phyloP scores from a whole-genome alignment of 2,888 invertebrate genomes.

The Micoletzkya japonica region DNA sequence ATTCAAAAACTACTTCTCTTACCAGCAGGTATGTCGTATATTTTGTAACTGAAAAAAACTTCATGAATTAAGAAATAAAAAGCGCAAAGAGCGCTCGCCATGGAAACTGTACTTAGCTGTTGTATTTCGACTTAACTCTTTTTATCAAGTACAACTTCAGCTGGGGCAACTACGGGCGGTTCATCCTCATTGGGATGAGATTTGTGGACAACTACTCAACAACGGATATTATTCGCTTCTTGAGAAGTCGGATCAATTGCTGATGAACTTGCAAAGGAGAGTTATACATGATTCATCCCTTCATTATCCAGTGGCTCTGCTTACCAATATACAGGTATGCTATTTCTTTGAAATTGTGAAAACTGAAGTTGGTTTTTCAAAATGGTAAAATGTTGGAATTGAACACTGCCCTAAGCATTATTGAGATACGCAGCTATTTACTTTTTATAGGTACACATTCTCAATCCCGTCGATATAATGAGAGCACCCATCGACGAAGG shows the following conservation, averaged over 20 bases:
- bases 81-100: no score
- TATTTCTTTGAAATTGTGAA: neutral
- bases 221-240: conserved; percentile 55
- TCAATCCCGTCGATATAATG: conserved; percentile 61
- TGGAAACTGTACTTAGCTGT: no score
- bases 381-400: no score
- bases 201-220: conserved; percentile 59
- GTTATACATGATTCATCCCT: conserved; percentile 42
- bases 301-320: conserved; percentile 47
- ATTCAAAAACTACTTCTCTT: conserved; percentile 47
- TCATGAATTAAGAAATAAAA: no score
- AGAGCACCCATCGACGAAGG: conserved; percentile 61
- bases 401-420: neutral
- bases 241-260: conserved; percentile 46
- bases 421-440: neutral
- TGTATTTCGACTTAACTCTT: neutral
- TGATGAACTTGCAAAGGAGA: conserved; percentile 46
- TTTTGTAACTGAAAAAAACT: neutral
- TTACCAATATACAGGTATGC: conserved; percentile 47
- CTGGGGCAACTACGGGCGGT: conserved; percentile 53
- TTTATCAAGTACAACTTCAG: conserved; percentile 24
- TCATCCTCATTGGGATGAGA: conserved; percentile 62
- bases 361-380: no score
- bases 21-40: conserved; percentile 34
- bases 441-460: conserved; percentile 53